A percentile compares a stretch with the other conserved stretches of the same genome.
Evolutionary conservation across 1,140 invertebrate genomes (phyloP).

Genomic region (Aphis craccivora): DNA sequence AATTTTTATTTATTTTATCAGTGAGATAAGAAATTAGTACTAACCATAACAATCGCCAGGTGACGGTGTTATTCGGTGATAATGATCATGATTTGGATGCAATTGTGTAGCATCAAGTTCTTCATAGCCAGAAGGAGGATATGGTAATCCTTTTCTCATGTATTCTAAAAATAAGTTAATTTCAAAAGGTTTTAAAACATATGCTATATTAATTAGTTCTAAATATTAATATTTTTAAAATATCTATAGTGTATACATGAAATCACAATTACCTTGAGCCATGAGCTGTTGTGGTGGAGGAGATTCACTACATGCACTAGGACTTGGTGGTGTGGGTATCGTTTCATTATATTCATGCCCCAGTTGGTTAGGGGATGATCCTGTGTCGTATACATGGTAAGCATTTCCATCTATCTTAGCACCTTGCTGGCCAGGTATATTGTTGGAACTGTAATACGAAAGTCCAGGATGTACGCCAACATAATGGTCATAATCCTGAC

Average conservation of each 20-base stretch:
- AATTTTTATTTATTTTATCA: neutral
- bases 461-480: slow-evolving; percentile 19
- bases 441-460: slow-evolving; percentile 42
- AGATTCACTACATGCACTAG: slow-evolving; percentile 71
- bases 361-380: slow-evolving; percentile 25
- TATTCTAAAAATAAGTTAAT: slow-evolving; percentile 55
- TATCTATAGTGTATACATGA: neutral
- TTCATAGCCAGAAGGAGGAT: slow-evolving; percentile 71
- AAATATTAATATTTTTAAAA: neutral
- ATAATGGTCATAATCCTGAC: slow-evolving; percentile 52
- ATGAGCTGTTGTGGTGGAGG: slow-evolving; percentile 68
- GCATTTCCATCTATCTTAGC: slow-evolving; percentile 63
- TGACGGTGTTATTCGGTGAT: slow-evolving; percentile 73
- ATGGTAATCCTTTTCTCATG: slow-evolving; percentile 67
- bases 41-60: slow-evolving; percentile 75
- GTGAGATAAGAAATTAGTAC: slow-evolving; percentile 50
- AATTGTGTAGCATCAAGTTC: slow-evolving; percentile 71
- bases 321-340: slow-evolving; percentile 69
- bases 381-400: slow-evolving; percentile 70
- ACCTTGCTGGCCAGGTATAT: slow-evolving; percentile 61
- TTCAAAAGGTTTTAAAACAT: neutral
- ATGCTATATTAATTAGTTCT: neutral
- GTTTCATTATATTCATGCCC: slow-evolving; percentile 64
- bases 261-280: slow-evolving; percentile 61
- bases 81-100: slow-evolving; percentile 73